Evolutionary conservation across 1,140 invertebrate species (phyloP).

Genomic region (Aphelenchoides fujianensis): DNA sequence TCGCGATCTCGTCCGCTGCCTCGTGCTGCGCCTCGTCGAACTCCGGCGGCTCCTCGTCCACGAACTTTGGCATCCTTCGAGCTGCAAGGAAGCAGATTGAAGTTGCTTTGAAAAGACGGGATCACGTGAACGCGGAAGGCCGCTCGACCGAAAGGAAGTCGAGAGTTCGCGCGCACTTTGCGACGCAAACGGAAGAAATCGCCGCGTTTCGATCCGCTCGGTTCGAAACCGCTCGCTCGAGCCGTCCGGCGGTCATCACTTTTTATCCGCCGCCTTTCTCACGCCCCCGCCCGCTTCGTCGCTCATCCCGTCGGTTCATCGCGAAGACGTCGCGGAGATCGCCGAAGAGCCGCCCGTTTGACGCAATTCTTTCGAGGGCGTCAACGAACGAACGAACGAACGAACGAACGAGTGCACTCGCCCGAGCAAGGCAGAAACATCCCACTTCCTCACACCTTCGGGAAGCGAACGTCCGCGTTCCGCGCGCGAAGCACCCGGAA

Average conservation of each 20-base stretch:
- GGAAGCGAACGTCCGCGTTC: too few species aligned
- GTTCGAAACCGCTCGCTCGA: not conserved
- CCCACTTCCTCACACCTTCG: too few species aligned
- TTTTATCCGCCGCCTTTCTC: not conserved
- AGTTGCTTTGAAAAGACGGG: not conserved
- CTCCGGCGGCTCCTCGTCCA: not conserved
- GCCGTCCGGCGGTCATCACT: not conserved
- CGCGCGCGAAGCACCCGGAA: too few species aligned
- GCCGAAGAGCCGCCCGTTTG: too few species aligned
- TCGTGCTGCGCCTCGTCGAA: not conserved
- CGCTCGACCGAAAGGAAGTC: too few species aligned
- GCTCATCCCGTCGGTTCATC: not conserved
- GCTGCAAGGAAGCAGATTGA: not conserved
- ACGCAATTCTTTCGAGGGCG: too few species aligned
- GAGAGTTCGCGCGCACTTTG: too few species aligned
- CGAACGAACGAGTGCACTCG: too few species aligned
- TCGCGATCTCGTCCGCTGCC: conserved; percentile 2
- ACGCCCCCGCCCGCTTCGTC: not conserved
- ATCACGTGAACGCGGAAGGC: not conserved
- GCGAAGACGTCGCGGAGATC: too few species aligned
- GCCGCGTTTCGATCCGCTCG: not conserved
- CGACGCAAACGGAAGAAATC: not conserved
- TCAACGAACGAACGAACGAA: too few species aligned
- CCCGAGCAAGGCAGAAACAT: too few species aligned
- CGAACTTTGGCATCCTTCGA: not conserved